Conservation (phyloP, 2,113 vertebrate genomes). For the Oophaga pumilio region DNA sequence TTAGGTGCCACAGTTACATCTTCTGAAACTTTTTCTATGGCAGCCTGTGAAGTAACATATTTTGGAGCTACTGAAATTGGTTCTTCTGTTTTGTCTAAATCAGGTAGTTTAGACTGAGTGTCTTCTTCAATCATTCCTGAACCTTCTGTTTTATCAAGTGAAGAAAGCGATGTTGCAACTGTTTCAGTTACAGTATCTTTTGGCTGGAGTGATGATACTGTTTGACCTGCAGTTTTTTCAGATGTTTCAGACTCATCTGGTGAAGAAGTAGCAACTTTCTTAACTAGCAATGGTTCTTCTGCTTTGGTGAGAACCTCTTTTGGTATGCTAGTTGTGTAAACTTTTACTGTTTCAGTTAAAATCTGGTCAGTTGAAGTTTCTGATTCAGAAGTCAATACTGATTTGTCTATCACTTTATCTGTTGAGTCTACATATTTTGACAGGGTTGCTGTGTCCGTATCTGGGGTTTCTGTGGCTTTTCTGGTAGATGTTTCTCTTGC, state of each 20-base stretch:
- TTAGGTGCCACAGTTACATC: not conserved
- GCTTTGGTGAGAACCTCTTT: not conserved
- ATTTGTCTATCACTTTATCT: conserved; percentile 39
- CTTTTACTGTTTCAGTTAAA: not conserved
- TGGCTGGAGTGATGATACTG: not conserved
- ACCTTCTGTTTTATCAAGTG: conserved; percentile 39
- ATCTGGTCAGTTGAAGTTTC: not conserved
- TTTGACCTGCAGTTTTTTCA: not conserved
- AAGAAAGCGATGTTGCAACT: not conserved
- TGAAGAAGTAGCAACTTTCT: not conserved
- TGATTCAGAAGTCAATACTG: not conserved
- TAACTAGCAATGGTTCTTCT: not conserved
- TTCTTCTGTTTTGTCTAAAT: conserved; percentile 20
- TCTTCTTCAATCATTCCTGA: conserved; percentile 16
- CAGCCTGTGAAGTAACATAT: not conserved
- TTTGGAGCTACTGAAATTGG: conserved; percentile 18
- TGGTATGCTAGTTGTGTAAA: not conserved
- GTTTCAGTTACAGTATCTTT: not conserved
- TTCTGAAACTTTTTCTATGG: not conserved
- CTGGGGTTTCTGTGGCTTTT: conserved; percentile 44
- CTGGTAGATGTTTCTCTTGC: not conserved
- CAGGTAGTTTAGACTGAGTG: not conserved
- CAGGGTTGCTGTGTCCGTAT: conserved; percentile 60
- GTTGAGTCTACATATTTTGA: conserved; percentile 63
- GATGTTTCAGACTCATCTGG: conserved; percentile 10